These are phyloP conservation scores for Matsumyia berberina DNA, from an alignment of 2,888 invertebrate species.

Conservation along the genomic window DNA sequence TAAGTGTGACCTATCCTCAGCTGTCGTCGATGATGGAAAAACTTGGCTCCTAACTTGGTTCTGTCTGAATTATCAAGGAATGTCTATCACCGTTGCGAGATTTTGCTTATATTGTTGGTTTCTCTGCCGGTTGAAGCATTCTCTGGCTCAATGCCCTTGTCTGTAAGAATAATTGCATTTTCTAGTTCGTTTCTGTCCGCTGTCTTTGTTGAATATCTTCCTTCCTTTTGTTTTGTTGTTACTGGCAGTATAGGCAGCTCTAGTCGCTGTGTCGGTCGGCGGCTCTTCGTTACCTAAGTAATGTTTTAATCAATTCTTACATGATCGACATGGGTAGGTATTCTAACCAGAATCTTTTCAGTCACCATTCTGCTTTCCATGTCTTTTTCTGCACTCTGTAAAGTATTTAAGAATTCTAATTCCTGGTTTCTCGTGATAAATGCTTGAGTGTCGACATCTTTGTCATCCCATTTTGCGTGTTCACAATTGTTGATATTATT, in stretches of 20 bases:
- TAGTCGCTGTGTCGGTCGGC: constrained; percentile 27
- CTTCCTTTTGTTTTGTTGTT: constrained; percentile 19
- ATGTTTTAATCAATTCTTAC: constrained; percentile 68
- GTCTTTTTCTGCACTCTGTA: constrained; percentile 66
- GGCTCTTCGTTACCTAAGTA: constrained; percentile 66
- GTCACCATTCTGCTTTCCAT: constrained; percentile 70
- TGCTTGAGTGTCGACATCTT: constrained; percentile 64
- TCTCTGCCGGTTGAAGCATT: constrained; percentile 60
- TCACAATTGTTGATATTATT: constrained; percentile 49
- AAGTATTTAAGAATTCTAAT: constrained; percentile 65
- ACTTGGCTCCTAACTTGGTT: constrained; percentile 15
- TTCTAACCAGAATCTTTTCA: constrained; percentile 67
- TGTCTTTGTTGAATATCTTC: constrained; percentile 4
- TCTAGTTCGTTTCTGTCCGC: constrained; percentile 39
- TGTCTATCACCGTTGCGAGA: constrained; percentile 28
- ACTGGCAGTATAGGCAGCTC: constrained; percentile 29
- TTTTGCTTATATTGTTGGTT: constrained; percentile 25
- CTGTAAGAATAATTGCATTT: constrained; percentile 64
- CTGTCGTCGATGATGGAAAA: not conserved
- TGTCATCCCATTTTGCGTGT: constrained; percentile 53
- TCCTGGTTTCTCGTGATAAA: constrained; percentile 60
- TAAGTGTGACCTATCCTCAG: constrained; percentile 36
- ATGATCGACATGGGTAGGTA: constrained; percentile 67
- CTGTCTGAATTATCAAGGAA: constrained; percentile 27
- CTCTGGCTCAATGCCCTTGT: constrained; percentile 66